These are phyloP conservation scores for Papilio xuthus DNA, from an alignment of 1,140 invertebrate species.

Conservation along the genomic window DNA sequence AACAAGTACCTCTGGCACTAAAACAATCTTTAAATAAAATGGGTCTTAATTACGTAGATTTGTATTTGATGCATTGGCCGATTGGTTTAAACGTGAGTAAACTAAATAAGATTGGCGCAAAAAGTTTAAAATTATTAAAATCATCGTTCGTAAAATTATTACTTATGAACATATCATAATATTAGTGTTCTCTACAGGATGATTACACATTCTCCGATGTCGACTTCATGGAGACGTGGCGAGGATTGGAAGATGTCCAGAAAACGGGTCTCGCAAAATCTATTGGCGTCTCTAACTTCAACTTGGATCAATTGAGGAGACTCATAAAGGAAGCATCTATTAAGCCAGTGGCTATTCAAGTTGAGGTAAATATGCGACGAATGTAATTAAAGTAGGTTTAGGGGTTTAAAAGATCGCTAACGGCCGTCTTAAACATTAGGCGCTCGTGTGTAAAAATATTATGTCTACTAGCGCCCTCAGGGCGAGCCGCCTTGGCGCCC, in stretches of 20 bases:
- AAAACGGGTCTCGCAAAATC: constrained; percentile 86
- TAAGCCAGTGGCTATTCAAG: constrained; percentile 79
- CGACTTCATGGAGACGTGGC: constrained; percentile 87
- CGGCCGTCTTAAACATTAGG: too few relatives aligned
- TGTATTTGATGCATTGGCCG: constrained; percentile 95
- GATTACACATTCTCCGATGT: constrained; percentile 65
- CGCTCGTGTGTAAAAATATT: too few relatives aligned
- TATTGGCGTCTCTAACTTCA: constrained; percentile 96
- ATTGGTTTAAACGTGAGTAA: constrained; percentile 86
- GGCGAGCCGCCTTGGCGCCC: too few relatives aligned
- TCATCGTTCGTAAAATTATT: too few relatives aligned
- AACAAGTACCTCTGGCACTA: constrained; percentile 82
- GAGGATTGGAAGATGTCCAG: constrained; percentile 87
- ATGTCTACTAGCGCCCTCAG: too few relatives aligned
- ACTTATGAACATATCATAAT: neutral
- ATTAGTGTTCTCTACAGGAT: constrained; percentile 46
- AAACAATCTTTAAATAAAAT: constrained; percentile 83
- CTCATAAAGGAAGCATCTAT: constrained; percentile 83
- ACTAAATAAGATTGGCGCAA: neutral
- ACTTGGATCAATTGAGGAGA: constrained; percentile 87
- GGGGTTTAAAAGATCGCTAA: too few relatives aligned
- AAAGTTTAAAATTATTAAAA: neutral
- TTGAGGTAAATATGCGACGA: constrained; percentile 69
- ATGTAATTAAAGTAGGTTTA: too few relatives aligned
- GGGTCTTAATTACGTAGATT: constrained; percentile 90